Percentiles rank a stretch among this genome's conserved stretches.
These are phyloP conservation scores for Coregonus ussuriensis DNA, from an alignment of 2,797 vertebrate species.

Conservation along the genomic window DNA sequence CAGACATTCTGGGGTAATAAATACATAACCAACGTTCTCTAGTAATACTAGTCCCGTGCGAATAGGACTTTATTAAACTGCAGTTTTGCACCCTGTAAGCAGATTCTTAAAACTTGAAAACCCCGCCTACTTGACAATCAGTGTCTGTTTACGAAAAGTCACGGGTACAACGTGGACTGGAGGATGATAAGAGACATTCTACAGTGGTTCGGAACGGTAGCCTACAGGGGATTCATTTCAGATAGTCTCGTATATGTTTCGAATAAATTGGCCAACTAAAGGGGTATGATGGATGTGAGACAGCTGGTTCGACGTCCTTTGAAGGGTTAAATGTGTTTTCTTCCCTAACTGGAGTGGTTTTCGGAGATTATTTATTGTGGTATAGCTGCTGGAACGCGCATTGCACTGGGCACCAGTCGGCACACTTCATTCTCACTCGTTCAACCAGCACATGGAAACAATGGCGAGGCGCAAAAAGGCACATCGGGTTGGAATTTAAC, in stretches of 20 bases:
- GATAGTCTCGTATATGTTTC: neutral
- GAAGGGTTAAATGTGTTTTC: slow-evolving; percentile 30
- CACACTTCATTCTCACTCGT: slow-evolving; percentile 35
- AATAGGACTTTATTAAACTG: neutral
- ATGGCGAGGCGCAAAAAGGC: slow-evolving; percentile 72
- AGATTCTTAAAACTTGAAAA: slow-evolving; percentile 71
- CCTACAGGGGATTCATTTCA: too few species aligned
- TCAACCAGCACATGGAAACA: slow-evolving; percentile 39
- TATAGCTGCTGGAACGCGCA: slow-evolving; percentile 20
- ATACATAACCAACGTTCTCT: too few species aligned
- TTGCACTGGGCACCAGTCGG: slow-evolving; percentile 20
- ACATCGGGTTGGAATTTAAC: slow-evolving; percentile 40
- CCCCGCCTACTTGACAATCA: slow-evolving; percentile 62
- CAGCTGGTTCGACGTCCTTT: neutral
- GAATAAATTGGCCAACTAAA: neutral
- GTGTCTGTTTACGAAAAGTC: slow-evolving; percentile 75
- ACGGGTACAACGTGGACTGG: slow-evolving; percentile 62
- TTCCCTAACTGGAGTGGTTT: slow-evolving; percentile 17
- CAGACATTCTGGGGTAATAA: too few species aligned
- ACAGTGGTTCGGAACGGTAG: neutral
- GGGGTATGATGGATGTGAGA: neutral
- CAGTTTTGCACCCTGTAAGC: slow-evolving; percentile 44
- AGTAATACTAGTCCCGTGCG: too few species aligned
- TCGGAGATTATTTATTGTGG: slow-evolving; percentile 28
- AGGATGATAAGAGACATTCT: neutral